These are phyloP conservation scores for Malurus alboscapulatus DNA, from an alignment of 2,113 vertebrate genomes.

Conservation along the genomic window DNA sequence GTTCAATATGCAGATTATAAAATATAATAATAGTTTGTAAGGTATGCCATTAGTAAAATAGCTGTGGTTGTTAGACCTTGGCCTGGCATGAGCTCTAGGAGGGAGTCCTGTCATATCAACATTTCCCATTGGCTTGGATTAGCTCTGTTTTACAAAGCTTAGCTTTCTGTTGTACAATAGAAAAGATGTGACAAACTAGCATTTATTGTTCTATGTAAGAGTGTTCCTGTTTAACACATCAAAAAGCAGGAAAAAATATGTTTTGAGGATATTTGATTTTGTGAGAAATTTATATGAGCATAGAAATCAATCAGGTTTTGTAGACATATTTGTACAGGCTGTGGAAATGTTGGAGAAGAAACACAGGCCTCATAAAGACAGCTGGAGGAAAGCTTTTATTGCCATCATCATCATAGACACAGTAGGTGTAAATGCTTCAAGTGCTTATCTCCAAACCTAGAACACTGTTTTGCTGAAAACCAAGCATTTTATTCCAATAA, in stretches of 20 bases:
- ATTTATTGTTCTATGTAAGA: background rate
- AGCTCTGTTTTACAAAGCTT: background rate
- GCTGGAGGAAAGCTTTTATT: conserved; percentile 8
- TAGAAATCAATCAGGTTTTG: background rate
- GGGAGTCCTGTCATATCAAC: background rate
- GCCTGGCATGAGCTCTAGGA: rapidly evolving
- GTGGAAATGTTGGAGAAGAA: background rate
- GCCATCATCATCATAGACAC: background rate
- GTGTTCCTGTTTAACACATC: background rate
- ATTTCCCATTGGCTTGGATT: background rate
- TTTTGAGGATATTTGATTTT: background rate
- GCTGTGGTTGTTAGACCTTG: background rate
- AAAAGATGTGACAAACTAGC: background rate
- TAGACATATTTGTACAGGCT: background rate
- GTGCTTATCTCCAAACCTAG: background rate
- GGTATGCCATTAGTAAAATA: background rate
- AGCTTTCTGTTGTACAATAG: background rate
- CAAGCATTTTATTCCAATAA: background rate
- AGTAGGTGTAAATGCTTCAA: background rate
- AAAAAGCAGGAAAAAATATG: background rate
- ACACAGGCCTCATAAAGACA: background rate
- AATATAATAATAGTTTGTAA: background rate
- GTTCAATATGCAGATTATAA: background rate
- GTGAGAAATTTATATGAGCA: background rate
- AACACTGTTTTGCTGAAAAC: background rate